These are phyloP conservation scores for Helicoverpa armigera DNA, from an alignment of 1,140 invertebrate genomes.

Conservation along the genomic window DNA sequence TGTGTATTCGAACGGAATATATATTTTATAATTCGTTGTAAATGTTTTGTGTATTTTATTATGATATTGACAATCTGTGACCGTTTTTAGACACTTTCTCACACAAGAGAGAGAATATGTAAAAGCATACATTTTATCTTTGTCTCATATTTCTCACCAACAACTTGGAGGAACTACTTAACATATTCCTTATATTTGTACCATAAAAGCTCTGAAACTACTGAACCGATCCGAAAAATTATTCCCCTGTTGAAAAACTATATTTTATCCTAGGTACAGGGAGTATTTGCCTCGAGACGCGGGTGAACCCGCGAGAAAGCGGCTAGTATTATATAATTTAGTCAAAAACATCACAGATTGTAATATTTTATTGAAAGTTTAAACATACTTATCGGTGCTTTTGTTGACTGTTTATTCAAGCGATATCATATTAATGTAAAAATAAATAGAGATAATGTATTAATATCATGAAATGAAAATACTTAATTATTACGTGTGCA, in stretches of 20 bases:
- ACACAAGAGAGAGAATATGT: too few relatives aligned
- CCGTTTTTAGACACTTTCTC: too few relatives aligned
- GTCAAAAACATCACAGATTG: constrained; percentile 13
- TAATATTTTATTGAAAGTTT: constrained; percentile 25
- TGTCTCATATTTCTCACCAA: too few relatives aligned
- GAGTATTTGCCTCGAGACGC: too few relatives aligned
- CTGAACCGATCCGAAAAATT: too few relatives aligned
- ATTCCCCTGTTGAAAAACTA: too few relatives aligned
- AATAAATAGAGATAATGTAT: constrained; percentile 17
- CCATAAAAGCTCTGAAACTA: too few relatives aligned
- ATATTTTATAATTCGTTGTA: constrained; percentile 22
- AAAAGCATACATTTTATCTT: too few relatives aligned
- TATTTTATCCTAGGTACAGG: too few relatives aligned
- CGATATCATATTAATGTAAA: constrained; percentile 55
- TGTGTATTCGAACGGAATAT: background rate
- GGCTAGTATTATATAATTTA: background rate
- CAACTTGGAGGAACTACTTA: too few relatives aligned
- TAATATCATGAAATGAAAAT: constrained; percentile 39
- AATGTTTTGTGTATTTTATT: constrained; percentile 17
- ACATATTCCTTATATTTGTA: too few relatives aligned
- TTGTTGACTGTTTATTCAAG: constrained; percentile 74
- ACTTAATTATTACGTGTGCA: constrained; percentile 57
- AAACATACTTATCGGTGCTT: constrained; percentile 79
- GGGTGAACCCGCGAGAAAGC: too few relatives aligned
- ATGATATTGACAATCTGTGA: constrained; percentile 10